These are phyloP conservation scores for Porites cylindrica DNA, from an alignment of 92 coral and sea anemone species.

Conservation along the genomic window DNA sequence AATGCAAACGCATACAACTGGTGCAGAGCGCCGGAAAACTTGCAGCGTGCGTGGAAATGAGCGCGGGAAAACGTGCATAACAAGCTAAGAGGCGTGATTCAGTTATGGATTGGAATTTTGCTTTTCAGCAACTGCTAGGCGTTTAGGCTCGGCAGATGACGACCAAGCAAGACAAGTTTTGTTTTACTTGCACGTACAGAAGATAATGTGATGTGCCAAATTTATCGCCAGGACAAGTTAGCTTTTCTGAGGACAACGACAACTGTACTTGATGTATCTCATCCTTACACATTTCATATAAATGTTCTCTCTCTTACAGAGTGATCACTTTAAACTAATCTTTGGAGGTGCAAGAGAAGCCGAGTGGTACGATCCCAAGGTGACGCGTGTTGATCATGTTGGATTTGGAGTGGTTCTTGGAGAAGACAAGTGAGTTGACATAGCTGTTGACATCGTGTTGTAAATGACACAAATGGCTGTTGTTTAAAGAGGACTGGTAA, in stretches of 20 bases:
- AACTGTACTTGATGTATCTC: too few relatives aligned
- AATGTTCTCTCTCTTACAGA: slow-evolving; percentile 42
- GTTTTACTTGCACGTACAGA: too few relatives aligned
- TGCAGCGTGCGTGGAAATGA: not conserved
- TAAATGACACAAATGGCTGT: not conserved
- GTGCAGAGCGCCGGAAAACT: not conserved
- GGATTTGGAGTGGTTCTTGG: slow-evolving; percentile 99
- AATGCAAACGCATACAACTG: too few relatives aligned
- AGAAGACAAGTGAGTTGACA: slow-evolving; percentile 90
- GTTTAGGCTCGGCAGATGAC: too few relatives aligned
- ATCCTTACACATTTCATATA: too few relatives aligned
- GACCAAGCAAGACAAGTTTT: too few relatives aligned
- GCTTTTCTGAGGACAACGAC: too few relatives aligned
- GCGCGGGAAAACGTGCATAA: not conserved
- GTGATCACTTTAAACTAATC: slow-evolving; percentile 87
- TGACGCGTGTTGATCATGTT: slow-evolving; percentile 90
- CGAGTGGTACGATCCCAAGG: slow-evolving; percentile 85
- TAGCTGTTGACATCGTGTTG: not conserved
- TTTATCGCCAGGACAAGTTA: too few relatives aligned
- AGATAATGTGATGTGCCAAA: too few relatives aligned
- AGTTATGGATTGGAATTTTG: too few relatives aligned
- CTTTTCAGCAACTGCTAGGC: too few relatives aligned
- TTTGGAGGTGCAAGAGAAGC: slow-evolving; percentile 90
- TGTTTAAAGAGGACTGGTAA: too few relatives aligned
- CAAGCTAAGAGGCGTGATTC: not conserved